These are phyloP conservation scores for Crotalus viridis DNA, from an alignment of 2,113 vertebrate genomes.

Conservation along the genomic window DNA sequence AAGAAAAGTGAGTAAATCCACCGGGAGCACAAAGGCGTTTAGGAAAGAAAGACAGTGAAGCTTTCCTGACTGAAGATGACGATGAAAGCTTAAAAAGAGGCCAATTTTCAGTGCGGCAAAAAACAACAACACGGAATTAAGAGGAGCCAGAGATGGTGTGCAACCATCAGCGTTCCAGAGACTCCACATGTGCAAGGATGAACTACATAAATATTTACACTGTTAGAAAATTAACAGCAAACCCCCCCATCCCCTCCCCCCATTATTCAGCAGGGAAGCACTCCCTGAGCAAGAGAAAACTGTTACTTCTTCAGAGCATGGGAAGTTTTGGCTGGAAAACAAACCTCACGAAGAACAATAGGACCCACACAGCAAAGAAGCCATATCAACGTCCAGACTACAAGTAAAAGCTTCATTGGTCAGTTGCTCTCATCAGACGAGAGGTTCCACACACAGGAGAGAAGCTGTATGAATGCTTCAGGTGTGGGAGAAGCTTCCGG, in stretches of 20 bases:
- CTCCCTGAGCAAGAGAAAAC: slow-evolving; percentile 24
- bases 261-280: slow-evolving; percentile 31
- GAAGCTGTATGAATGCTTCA: not conserved
- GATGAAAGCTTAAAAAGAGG: not conserved
- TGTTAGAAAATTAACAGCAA: slow-evolving; percentile 40
- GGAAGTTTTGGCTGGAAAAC: slow-evolving; percentile 13
- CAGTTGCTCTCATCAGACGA: slow-evolving; percentile 48
- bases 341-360: slow-evolving; percentile 45
- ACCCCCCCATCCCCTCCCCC: not conserved
- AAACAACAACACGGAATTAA: not conserved
- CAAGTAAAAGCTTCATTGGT: not conserved
- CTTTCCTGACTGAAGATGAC: not conserved
- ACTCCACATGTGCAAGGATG: not conserved
- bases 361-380: slow-evolving; percentile 33
- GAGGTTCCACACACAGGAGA: slow-evolving; percentile 24
- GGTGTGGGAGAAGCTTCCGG: slow-evolving; percentile 34
- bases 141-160: not conserved
- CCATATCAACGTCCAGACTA: not conserved
- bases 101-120: not conserved
- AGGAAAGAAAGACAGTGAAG: not conserved
- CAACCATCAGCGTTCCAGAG: not conserved
- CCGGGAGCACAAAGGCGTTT: not conserved
- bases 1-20: not conserved
- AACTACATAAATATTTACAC: not conserved
- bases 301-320: not conserved